phyloP scores from a whole-genome alignment of 2,797 vertebrate genomes.

The Eulemur rubriventer region DNA sequence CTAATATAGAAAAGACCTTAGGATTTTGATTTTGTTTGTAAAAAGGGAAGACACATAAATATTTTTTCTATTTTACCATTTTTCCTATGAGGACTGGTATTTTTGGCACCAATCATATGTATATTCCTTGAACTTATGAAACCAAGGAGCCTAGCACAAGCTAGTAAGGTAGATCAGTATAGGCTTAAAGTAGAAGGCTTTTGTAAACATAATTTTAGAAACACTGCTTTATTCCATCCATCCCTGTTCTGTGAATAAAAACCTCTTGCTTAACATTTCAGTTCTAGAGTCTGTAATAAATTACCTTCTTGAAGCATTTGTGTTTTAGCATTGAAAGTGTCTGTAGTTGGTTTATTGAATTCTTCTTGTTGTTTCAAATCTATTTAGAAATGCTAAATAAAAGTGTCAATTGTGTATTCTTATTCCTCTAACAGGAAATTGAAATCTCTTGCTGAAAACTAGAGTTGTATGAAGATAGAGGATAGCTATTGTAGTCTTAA shows the following conservation, averaged over 20 bases:
- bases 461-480: conserved; percentile 51
- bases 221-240: conserved; percentile 14
- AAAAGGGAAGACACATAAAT: not conserved
- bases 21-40: conserved; percentile 36
- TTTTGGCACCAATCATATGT: not conserved
- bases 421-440: conserved; percentile 60
- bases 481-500: conserved; percentile 24
- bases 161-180: not conserved
- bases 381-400: conserved; percentile 55
- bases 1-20: not conserved
- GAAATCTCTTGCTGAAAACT: conserved; percentile 65
- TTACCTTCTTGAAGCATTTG: conserved; percentile 45
- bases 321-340: conserved; percentile 55
- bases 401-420: conserved; percentile 49
- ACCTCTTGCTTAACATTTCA: conserved; percentile 24
- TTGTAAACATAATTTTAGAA: conserved; percentile 27
- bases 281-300: conserved; percentile 18
- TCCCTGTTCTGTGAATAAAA: conserved; percentile 49
- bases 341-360: conserved; percentile 60
- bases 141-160: not conserved
- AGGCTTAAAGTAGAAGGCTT: conserved; percentile 33
- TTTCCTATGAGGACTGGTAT: not conserved
- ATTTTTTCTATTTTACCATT: conserved; percentile 46
- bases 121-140: not conserved
- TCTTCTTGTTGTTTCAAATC: conserved; percentile 36